Percentiles rank a stretch among this genome's conserved stretches.
These are phyloP conservation scores for Artibeus jamaicensis DNA, from an alignment of 2,797 vertebrate genomes.

Conservation along the genomic window DNA sequence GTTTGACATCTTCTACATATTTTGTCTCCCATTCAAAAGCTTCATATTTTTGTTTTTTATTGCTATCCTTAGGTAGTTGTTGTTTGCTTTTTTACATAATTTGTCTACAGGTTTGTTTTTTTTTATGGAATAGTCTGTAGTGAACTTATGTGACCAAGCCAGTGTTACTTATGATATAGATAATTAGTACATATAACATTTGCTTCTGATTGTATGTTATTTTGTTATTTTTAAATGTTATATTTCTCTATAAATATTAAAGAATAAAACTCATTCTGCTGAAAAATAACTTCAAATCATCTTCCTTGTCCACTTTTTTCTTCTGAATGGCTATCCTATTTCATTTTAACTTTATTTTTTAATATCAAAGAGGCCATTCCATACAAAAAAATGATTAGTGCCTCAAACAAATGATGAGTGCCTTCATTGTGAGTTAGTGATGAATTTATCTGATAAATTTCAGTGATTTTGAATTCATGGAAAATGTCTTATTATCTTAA, in stretches of 20 bases:
- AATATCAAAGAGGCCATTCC: neutral
- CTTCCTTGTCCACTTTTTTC: neutral
- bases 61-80: neutral
- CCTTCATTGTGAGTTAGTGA: neutral
- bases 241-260: neutral
- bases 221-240: neutral
- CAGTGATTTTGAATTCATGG: neutral
- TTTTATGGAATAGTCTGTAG: neutral
- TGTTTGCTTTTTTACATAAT: neutral
- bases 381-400: neutral
- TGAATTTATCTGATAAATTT: neutral
- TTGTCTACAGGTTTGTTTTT: neutral
- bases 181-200: neutral
- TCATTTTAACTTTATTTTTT: slow-evolving; percentile 32
- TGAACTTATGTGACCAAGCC: neutral
- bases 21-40: neutral
- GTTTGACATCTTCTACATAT: neutral
- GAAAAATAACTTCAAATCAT: neutral
- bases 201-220: neutral
- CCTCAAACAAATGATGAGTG: neutral
- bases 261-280: neutral
- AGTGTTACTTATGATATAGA: neutral
- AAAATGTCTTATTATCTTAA: neutral
- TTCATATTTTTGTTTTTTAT: neutral
- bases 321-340: neutral